phyloP scores from a whole-genome alignment of 2,113 vertebrate genomes.

The Micronycteris hirsuta region DNA sequence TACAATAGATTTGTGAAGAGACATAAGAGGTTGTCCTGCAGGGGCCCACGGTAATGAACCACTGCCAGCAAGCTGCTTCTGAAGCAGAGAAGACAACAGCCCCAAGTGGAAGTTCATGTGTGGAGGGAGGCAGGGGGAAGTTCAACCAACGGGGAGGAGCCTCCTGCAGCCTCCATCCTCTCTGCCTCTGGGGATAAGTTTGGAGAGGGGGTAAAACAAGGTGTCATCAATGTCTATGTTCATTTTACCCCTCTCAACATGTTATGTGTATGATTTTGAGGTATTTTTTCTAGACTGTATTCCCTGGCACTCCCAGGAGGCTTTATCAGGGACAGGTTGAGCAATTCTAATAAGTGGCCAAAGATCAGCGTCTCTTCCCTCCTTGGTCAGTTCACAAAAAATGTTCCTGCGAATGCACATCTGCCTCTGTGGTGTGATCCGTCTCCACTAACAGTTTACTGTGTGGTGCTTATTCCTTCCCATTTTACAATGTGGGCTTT shows the following conservation, averaged over 20 bases:
- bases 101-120: accelerated
- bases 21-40: background rate
- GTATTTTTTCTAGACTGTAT: background rate
- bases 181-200: background rate
- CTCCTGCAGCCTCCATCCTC: background rate
- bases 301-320: background rate
- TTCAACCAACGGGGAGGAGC: background rate
- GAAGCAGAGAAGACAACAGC: background rate
- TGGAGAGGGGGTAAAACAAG: background rate
- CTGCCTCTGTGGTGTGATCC: background rate
- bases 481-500: background rate
- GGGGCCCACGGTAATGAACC: accelerated
- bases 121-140: background rate
- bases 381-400: background rate
- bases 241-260: background rate
- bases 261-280: background rate
- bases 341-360: background rate
- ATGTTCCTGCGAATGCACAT: background rate
- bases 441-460: background rate
- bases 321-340: background rate
- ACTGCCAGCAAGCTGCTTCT: background rate
- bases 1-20: background rate
- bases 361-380: background rate
- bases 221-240: background rate
- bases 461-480: background rate